These are phyloP conservation scores for Cydia pomonella DNA, from an alignment of 1,140 invertebrate genomes.

Conservation along the genomic window DNA sequence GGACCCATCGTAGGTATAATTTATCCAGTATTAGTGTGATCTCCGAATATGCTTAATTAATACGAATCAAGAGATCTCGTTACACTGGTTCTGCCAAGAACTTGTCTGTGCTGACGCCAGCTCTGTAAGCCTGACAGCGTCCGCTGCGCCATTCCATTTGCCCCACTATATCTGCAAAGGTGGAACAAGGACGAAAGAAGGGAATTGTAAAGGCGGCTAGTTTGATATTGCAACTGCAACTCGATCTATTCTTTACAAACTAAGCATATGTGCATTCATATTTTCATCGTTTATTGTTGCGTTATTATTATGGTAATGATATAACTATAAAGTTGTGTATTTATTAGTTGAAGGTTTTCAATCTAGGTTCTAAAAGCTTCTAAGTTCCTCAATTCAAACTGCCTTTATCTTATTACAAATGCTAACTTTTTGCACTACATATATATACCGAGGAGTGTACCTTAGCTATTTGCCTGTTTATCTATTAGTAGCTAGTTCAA, in stretches of 20 bases:
- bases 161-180: background rate
- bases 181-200: constrained; percentile 30
- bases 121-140: background rate
- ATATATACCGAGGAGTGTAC: too few relatives aligned
- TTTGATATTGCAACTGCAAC: background rate
- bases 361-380: too few relatives aligned
- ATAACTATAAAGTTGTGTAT: too few relatives aligned
- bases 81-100: background rate
- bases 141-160: constrained; percentile 7
- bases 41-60: background rate
- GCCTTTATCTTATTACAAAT: too few relatives aligned
- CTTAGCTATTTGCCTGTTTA: too few relatives aligned
- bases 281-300: background rate
- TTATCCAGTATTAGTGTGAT: background rate
- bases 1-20: background rate
- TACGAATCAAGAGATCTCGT: background rate
- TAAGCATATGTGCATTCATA: background rate
- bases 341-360: too few relatives aligned
- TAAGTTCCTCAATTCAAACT: too few relatives aligned
- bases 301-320: too few relatives aligned
- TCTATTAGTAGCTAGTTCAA: too few relatives aligned
- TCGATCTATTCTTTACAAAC: background rate
- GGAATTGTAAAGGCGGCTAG: background rate
- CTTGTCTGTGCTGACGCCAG: background rate
- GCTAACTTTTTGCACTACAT: too few relatives aligned